Base-by-base conservation (phyloP, 92 coral and sea anemone genomes). In the Epizoanthus scotinus region DNA sequence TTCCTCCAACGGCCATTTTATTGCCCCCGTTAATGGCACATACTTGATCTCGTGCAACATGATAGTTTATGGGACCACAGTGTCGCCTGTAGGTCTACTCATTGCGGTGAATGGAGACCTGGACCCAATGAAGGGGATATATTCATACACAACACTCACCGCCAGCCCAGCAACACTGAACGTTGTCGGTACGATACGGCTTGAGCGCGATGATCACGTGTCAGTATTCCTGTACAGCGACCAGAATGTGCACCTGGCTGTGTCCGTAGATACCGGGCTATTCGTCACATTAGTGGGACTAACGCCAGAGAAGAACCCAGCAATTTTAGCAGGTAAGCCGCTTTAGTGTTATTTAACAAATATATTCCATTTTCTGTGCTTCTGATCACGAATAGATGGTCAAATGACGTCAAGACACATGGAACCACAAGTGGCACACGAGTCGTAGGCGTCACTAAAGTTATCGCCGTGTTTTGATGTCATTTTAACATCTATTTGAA, bases 41-140 rank as follows among this genome's bases (percentile, higher is more conserved):
- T 75, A 75, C 66, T 75, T 75, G 25, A 63, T 75, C 56, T 75
- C 81, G 68, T 59, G 81, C n/a, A 75, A 75, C 14, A 22, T 75
- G 81, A 75, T 75, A 36, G 68, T 57, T 27, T 38, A 58, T 38
- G 81, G 69, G 12, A 59, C 67, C 25, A 59, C 68, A 6, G 14
- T 53, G 5, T 36, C 73, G 17, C 52, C 68, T 58, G 55, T 75
- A 26, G 55, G 54, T 14, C 27, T 75, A n/a, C 56, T 75, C 8
- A 5, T 75, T 15, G 54, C 36, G 0, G 49, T 75, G 2, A 75
- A 75, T 67, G 81, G 68, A 22, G 49, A 75, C 17, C 67, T 38
- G 25, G 34, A 59, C 42, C 21, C 40, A 36, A 63, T 25, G 47
- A 59, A 40, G 14, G 63, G 81, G 14, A 22, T 75, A 5, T 63